These are phyloP conservation scores for Noctua janthe DNA, from an alignment of 2,888 invertebrate genomes.

Conservation along the genomic window DNA sequence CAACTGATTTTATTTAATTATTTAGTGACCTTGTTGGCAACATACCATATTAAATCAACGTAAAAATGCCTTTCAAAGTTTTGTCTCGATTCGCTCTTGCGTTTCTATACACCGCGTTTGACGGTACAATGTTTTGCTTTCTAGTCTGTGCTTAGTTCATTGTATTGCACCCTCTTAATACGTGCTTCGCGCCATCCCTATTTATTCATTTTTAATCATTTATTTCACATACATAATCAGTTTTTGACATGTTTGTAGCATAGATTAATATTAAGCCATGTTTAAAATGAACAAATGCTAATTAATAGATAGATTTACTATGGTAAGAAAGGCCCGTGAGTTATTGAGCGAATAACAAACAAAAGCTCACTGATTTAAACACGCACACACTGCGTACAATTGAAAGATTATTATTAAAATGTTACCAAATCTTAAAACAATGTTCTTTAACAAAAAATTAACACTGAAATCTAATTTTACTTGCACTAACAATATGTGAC, in stretches of 20 bases:
- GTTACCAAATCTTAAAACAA: not conserved
- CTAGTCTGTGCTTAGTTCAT: not conserved
- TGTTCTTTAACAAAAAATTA: constrained; percentile 4
- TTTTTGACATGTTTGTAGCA: not conserved
- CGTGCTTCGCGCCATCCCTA: not conserved
- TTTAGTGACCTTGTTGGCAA: not conserved
- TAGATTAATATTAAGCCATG: not conserved
- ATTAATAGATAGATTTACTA: not conserved
- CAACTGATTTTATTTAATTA: not conserved
- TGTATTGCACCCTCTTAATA: not conserved
- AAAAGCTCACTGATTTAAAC: not conserved
- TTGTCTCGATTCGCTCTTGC: not conserved
- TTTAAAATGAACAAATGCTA: not conserved
- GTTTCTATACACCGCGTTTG: not conserved
- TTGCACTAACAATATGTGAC: not conserved
- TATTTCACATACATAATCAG: not conserved
- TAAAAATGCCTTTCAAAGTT: not conserved
- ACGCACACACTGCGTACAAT: not conserved
- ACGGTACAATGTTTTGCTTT: not conserved
- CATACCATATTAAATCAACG: not conserved
- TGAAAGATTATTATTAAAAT: not conserved
- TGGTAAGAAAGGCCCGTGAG: not conserved
- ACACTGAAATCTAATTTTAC: constrained; percentile 2
- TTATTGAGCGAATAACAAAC: not conserved
- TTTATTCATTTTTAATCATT: not conserved